These are phyloP conservation scores for Ceyx erithaca DNA, from an alignment of 2,797 vertebrate genomes.

Conservation along the genomic window DNA sequence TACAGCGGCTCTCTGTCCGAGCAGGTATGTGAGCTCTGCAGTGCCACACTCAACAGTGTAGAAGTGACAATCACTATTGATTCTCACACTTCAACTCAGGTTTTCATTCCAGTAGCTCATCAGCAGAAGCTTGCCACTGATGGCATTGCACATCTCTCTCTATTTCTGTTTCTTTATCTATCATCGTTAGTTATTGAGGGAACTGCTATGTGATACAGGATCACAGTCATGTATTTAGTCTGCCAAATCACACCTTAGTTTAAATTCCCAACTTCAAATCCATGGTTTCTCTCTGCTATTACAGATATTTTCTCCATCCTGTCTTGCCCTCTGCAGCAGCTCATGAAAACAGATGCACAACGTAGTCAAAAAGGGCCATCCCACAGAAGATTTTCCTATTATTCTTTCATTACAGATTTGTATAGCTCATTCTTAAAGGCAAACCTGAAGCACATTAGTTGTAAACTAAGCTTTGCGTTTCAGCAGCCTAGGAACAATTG, in stretches of 20 bases:
- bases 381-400: neutral
- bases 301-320: neutral
- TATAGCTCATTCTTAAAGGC: constrained; percentile 1
- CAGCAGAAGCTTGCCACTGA: neutral
- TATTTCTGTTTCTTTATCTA: constrained; percentile 22
- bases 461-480: constrained; percentile 29
- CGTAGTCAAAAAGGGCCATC: neutral
- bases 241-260: constrained; percentile 11
- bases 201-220: neutral
- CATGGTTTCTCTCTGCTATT: neutral
- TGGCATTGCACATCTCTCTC: neutral
- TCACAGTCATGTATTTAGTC: constrained; percentile 19
- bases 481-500: constrained; percentile 27
- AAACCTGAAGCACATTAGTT: constrained; percentile 16
- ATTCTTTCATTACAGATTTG: neutral
- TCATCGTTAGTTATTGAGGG: constrained; percentile 3
- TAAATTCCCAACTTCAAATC: constrained; percentile 20
- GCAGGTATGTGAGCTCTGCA: constrained; percentile 82
- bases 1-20: constrained; percentile 92
- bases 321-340: neutral
- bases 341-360: neutral
- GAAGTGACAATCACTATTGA: neutral
- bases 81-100: neutral
- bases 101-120: constrained; percentile 38
- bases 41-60: neutral